phyloP scores from a whole-genome alignment of 1,140 invertebrate species.

The Ceratina japonica region DNA sequence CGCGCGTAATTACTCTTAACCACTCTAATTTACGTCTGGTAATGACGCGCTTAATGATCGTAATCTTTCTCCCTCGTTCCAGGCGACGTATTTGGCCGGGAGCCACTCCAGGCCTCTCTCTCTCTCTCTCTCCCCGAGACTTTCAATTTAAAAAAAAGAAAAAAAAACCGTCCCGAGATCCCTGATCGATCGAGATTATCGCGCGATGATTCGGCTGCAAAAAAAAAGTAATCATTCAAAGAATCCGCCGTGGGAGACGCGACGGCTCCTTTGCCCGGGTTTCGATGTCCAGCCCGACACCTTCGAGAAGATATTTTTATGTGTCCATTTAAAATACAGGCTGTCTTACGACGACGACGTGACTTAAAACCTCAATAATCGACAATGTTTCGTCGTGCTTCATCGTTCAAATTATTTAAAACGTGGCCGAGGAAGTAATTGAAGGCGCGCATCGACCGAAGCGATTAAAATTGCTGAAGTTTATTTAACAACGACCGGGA shows the following conservation, averaged over 20 bases:
- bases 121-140: not conserved
- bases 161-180: not conserved
- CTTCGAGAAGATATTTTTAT: too few species aligned
- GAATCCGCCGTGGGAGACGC: not conserved
- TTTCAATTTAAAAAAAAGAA: conserved; percentile 33
- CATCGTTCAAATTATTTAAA: too few species aligned
- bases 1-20: conserved; percentile 47
- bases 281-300: too few species aligned
- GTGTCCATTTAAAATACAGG: too few species aligned
- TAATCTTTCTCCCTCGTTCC: conserved; percentile 25
- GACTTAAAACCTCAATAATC: too few species aligned
- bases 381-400: too few species aligned
- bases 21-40: conserved; percentile 46
- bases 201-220: not conserved
- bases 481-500: not conserved
- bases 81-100: conserved; percentile 31
- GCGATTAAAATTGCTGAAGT: not conserved
- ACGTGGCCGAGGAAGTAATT: too few species aligned
- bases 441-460: too few species aligned
- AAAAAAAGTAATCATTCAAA: not conserved
- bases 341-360: too few species aligned
- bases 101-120: not conserved
- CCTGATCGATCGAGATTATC: conserved; percentile 9
- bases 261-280: too few species aligned
- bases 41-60: conserved; percentile 47